These are phyloP conservation scores for Congeria kusceri DNA, from an alignment of 2,888 invertebrate species.

Conservation along the genomic window DNA sequence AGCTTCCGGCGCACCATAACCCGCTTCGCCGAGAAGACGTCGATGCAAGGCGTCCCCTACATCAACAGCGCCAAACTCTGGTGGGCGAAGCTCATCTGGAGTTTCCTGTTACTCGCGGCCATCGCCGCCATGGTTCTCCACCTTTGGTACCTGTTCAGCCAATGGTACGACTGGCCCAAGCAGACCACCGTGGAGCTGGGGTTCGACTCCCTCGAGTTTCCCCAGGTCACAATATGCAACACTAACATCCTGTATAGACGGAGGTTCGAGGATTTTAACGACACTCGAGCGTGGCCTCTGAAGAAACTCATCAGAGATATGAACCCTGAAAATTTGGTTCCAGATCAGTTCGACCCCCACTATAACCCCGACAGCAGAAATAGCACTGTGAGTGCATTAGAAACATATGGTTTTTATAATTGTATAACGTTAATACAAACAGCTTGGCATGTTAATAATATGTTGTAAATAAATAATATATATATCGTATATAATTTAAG, in stretches of 20 bases:
- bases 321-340: conserved; percentile 48
- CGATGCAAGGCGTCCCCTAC: conserved; percentile 74
- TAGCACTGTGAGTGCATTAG: too few relatives aligned
- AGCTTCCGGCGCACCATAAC: conserved; percentile 59
- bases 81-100: conserved; percentile 66
- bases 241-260: conserved; percentile 54
- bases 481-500: too few relatives aligned
- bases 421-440: too few relatives aligned
- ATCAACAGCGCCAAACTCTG: conserved; percentile 65
- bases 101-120: conserved; percentile 51
- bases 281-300: conserved; percentile 19
- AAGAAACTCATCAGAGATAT: conserved; percentile 36
- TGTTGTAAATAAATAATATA: too few relatives aligned
- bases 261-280: conserved; percentile 8
- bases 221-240: conserved; percentile 67
- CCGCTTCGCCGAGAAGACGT: conserved; percentile 73
- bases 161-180: conserved; percentile 64
- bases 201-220: conserved; percentile 52
- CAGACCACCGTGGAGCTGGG: conserved; percentile 57
- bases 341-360: conserved; percentile 39
- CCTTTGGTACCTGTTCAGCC: conserved; percentile 61
- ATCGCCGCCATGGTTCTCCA: conserved; percentile 64
- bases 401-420: too few relatives aligned
- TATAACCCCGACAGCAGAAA: conserved; percentile 16
- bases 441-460: too few relatives aligned